These are phyloP conservation scores for Peromyscus maniculatus DNA, from an alignment of 2,113 vertebrate species.

Conservation along the genomic window DNA sequence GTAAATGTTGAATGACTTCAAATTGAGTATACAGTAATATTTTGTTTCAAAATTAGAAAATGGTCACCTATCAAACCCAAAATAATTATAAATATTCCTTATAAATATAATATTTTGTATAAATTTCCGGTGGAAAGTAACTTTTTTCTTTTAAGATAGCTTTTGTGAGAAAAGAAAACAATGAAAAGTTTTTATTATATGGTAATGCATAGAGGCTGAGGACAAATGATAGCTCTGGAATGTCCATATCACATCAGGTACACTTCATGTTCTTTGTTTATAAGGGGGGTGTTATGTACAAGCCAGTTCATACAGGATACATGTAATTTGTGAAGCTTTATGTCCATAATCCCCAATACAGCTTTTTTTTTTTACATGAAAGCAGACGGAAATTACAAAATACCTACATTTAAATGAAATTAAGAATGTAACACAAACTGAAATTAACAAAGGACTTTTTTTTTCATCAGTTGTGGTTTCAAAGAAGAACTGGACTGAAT, in stretches of 20 bases:
- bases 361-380: conserved; percentile 45
- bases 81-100: conserved; percentile 12
- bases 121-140: not conserved
- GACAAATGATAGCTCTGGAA: not conserved
- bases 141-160: conserved; percentile 17
- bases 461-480: conserved; percentile 72
- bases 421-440: conserved; percentile 68
- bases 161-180: not conserved
- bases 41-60: conserved; percentile 43
- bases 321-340: conserved; percentile 46
- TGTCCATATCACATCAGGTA: not conserved
- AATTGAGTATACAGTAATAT: not conserved
- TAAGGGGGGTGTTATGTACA: not conserved
- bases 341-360: not conserved
- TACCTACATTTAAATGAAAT: conserved; percentile 76
- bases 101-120: not conserved
- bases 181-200: not conserved
- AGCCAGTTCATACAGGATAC: not conserved
- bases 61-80: not conserved
- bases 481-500: conserved; percentile 74
- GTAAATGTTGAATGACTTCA: not conserved
- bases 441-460: conserved; percentile 54
- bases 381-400: conserved; percentile 72
- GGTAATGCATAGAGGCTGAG: not conserved
- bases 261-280: not conserved